phyloP scores from a whole-genome alignment of 2,888 invertebrate species.

The Dichetophora obliterata region DNA sequence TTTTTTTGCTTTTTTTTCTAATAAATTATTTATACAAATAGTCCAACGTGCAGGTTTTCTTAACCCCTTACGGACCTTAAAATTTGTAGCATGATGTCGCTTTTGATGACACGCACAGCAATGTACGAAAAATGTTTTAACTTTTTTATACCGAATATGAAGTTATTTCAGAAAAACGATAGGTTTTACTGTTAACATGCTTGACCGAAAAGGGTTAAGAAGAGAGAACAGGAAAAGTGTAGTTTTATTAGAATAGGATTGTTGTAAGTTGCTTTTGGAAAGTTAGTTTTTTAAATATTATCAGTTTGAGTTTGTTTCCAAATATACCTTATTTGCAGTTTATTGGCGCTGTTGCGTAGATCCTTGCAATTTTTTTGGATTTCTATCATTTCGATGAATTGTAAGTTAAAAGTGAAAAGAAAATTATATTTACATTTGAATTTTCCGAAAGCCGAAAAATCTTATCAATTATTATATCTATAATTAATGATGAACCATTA shows the following conservation, averaged over 20 bases:
- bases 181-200: neutral
- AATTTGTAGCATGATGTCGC: too few relatives aligned
- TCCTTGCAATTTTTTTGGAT: slow-evolving; percentile 69
- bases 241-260: too few relatives aligned
- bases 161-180: too few relatives aligned
- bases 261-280: neutral
- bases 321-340: slow-evolving; percentile 51
- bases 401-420: slow-evolving; percentile 32
- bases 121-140: neutral
- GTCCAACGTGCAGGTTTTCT: too few relatives aligned
- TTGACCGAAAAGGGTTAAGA: neutral
- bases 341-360: slow-evolving; percentile 67
- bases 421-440: slow-evolving; percentile 4
- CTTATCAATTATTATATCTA: too few relatives aligned
- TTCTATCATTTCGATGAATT: slow-evolving; percentile 54
- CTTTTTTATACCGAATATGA: too few relatives aligned
- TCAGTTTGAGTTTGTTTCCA: neutral
- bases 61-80: too few relatives aligned
- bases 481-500: too few relatives aligned
- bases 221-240: neutral
- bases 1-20: too few relatives aligned
- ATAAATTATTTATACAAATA: too few relatives aligned
- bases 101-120: too few relatives aligned
- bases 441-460: neutral
- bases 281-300: neutral